Base-by-base conservation (phyloP, 1,140 invertebrate species). In the Mactra quadrangularis region DNA sequence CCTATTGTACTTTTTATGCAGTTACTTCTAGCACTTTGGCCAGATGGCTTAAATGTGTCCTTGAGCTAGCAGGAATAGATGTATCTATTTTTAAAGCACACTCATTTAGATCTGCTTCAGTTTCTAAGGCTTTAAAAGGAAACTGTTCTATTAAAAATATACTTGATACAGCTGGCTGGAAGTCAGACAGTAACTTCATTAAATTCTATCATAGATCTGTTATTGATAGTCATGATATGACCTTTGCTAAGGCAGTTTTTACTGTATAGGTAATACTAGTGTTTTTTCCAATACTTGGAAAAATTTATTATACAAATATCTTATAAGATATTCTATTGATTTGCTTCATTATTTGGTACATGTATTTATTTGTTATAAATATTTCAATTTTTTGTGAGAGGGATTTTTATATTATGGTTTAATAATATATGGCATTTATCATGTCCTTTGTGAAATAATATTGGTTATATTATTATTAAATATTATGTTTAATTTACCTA, bases 11-110 rank as follows among this genome's bases (percentile, higher is more conserved):
- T 45, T 57, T 27, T 47, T 38, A 75, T 22, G 53, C 72, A 2
- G 72, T 75, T 38, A 45, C 72, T 3, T 57, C 72, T 45, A 75
- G 72, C 27, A 41, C 72, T 31, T 38, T 75, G 59, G 52, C 72
- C 27, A 75, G 72, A 31, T 75, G 52, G 52, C 25, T 75, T 15
- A 75, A 57, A 38, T 13, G 31, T 15, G 60, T 66, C 6, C 38
- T 79, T 27, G 4, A 31, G 7, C 25, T 41, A 9, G 7, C 76
- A n/a, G 60, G 76, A 22, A 52, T 79, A 17, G 64, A 66, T 55
- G 22, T 55, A 4, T 13, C 15, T 1, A 25, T 55, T 45, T 66
- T 68, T 53, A 79, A 68, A 31, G 76, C 76, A 55, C 76, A 79
- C 29, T 79, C 60, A 13, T 79, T 35, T 57, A 79, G 76, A 68